Base-by-base conservation (phyloP, 2,888 invertebrate genomes). In the Callinectes sapidus region DNA sequence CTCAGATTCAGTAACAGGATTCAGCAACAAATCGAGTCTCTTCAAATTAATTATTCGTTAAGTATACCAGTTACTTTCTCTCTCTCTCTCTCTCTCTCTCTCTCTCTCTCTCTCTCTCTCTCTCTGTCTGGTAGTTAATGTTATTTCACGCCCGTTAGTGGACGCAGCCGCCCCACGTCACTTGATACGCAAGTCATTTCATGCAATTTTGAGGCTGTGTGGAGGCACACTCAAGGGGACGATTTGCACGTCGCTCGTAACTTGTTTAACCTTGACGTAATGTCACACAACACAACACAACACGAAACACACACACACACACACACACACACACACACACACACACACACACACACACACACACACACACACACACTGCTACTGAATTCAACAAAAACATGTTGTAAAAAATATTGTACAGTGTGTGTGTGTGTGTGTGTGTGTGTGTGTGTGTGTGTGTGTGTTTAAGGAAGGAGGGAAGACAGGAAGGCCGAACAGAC, bases 101-200 rank as follows among this genome's bases (percentile, higher is more conserved):
- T 35, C 89, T 39, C 66, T 35, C 39, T 71, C 89, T 66, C 71
- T 39, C 66, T 66, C 66, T 71, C 71, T 39, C 89, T 89, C 66
- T 35, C 89, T 39, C 89, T n/a, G 23, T 13, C 23, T 42, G 35
- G 81, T 71, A 28, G 77, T 77, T 42, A 42, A 90, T 28, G 42
- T 48, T 42, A 66, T 66, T 77, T 90, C 90, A 90, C 77, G 90
- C 90, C 42, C 32, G 35, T 90, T 42, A 48, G 71, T 54, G 32
- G n/a, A 71, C 48, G 39, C 77, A 16, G 54, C 32, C 77, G 32
- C 71, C n/a, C 55, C 28, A 54, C 13, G 90, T 55, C 81, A 90
- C 90, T 32, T 90, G 90, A 90, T 81, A 81, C 90, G 14, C 13
- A 54, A 54, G 35, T 90, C 48, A 90, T 90, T 90, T 90, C 90